Percentiles rank a stretch among this genome's conserved stretches.
Evolutionary conservation across 2,888 invertebrate genomes (phyloP).

Genomic region (Hyles lineata): DNA sequence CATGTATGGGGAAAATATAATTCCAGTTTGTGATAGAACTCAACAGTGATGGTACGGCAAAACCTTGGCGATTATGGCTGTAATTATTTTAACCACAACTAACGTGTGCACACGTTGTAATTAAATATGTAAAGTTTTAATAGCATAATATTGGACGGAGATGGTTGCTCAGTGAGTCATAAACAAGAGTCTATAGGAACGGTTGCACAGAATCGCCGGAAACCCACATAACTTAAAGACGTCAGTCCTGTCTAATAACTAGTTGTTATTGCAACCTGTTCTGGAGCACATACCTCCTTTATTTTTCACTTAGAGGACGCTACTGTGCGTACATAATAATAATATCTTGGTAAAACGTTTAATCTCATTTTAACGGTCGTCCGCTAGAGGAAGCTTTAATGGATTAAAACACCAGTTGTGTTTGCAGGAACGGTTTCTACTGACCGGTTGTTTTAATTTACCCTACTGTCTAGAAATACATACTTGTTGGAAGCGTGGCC

Average conservation of each 20-base stretch:
- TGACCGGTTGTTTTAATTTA: slow-evolving; percentile 27
- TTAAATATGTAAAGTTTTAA: slow-evolving; percentile 11
- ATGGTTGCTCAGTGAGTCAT: slow-evolving; percentile 53
- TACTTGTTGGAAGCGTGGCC: slow-evolving; percentile 11
- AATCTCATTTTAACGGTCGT: slow-evolving; percentile 57
- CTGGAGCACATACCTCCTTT: slow-evolving; percentile 47
- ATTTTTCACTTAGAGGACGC: slow-evolving; percentile 55
- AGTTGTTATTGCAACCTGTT: slow-evolving; percentile 54
- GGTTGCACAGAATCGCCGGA: slow-evolving; percentile 63
- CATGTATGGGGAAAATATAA: neutral
- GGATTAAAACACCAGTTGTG: slow-evolving; percentile 47
- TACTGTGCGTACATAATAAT: slow-evolving; percentile 43
- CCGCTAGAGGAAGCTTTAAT: slow-evolving; percentile 59
- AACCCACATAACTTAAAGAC: slow-evolving; percentile 59
- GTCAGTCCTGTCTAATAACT: slow-evolving; percentile 53
- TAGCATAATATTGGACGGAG: neutral
- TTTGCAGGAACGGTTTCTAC: slow-evolving; percentile 39
- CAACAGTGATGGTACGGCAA: slow-evolving; percentile 1
- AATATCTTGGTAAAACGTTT: slow-evolving; percentile 51
- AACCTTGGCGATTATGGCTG: neutral
- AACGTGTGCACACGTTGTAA: slow-evolving; percentile 3
- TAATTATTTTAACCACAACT: slow-evolving; percentile 20
- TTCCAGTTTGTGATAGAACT: neutral
- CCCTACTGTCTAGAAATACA: slow-evolving; percentile 13
- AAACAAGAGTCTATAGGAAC: slow-evolving; percentile 49